These are phyloP conservation scores for Riparia riparia DNA, from an alignment of 2,113 vertebrate genomes.

Conservation along the genomic window DNA sequence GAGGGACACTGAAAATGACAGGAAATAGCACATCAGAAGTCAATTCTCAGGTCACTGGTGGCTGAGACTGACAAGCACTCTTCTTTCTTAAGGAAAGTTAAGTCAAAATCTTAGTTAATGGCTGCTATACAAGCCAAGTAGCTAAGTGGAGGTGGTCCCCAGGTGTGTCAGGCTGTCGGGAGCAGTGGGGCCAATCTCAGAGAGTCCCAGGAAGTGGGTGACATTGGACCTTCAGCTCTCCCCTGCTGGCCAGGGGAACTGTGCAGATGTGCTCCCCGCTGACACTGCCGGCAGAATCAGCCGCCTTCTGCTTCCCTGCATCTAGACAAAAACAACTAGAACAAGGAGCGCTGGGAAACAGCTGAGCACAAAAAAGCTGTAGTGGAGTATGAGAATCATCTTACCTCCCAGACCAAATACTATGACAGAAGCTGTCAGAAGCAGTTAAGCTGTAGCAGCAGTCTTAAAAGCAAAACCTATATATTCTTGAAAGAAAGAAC, in stretches of 20 bases:
- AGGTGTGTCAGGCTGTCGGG: neutral
- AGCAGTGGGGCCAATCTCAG: neutral
- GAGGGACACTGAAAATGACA: neutral
- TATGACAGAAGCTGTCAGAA: neutral
- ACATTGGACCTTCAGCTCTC: neutral
- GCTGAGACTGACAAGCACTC: neutral
- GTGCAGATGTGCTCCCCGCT: constrained; percentile 28
- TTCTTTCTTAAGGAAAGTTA: neutral
- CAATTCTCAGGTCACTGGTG: neutral
- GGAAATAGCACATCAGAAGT: neutral
- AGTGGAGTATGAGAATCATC: neutral
- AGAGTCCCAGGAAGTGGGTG: neutral
- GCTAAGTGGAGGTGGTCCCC: neutral
- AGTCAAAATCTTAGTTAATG: neutral
- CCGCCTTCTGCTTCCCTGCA: constrained; percentile 15
- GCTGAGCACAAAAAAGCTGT: neutral
- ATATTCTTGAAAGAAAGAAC: neutral
- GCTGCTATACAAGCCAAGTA: neutral
- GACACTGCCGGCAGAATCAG: constrained; percentile 28
- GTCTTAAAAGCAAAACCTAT: neutral
- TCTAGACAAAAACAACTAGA: neutral
- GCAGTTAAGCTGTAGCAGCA: neutral
- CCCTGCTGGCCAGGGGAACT: constrained; percentile 37
- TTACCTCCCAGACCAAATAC: neutral
- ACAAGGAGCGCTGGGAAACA: constrained; percentile 16